Percentiles rank a stretch among this genome's conserved stretches.
Conservation (phyloP, 2,888 invertebrate genomes). For the Microctonus aethiopoides region DNA sequence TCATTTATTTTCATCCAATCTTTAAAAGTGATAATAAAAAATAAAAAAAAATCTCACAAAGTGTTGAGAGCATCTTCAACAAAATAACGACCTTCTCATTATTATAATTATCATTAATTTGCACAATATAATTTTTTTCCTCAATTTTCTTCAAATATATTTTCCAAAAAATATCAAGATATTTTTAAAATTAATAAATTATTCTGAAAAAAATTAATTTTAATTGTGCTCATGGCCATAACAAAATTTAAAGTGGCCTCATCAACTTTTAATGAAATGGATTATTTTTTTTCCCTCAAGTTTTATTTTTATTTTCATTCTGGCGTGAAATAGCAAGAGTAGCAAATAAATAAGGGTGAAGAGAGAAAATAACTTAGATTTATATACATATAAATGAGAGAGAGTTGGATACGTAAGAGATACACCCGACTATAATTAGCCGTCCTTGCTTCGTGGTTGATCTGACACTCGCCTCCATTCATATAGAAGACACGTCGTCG, state of each 20-base stretch:
- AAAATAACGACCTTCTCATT: neutral
- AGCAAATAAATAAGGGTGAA: constrained; percentile 27
- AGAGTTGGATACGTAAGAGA: constrained; percentile 46
- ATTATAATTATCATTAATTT: neutral
- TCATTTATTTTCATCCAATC: neutral
- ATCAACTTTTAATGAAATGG: too few species aligned
- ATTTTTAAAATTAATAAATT: too few species aligned
- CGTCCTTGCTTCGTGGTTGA: constrained; percentile 62
- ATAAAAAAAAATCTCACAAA: neutral
- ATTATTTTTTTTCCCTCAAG: neutral
- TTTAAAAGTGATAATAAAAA: neutral
- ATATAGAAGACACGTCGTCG: constrained; percentile 54
- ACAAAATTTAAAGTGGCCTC: too few species aligned
- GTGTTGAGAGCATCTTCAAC: neutral
- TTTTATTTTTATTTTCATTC: neutral
- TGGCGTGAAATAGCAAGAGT: constrained; percentile 16
- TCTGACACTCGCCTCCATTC: constrained; percentile 61
- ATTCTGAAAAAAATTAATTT: too few species aligned
- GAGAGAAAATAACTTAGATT: constrained; percentile 14
- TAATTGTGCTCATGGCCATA: too few species aligned
- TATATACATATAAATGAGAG: constrained; percentile 33
- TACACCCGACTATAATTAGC: constrained; percentile 63
- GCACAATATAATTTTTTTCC: too few species aligned
- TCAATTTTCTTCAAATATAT: too few species aligned
- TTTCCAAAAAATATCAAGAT: too few species aligned